Evolutionary conservation across 1,140 invertebrate genomes (phyloP).

Genomic region (Globodera rostochiensis): DNA sequence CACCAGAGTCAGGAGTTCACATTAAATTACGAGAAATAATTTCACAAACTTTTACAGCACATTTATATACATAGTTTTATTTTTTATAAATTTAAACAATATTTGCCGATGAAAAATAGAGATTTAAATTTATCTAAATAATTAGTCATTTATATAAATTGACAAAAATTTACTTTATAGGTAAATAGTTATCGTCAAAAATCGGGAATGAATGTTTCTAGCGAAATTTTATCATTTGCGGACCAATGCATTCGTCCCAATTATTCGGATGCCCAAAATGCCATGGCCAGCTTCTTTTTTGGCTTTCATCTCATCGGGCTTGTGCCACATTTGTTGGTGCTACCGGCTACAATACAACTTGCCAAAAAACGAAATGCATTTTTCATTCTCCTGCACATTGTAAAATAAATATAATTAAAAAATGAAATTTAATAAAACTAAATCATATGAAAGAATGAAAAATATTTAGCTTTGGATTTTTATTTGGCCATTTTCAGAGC

Average conservation of each 20-base stretch:
- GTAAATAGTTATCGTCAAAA: no score
- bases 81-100: no score
- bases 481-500: neutral
- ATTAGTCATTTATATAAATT: no score
- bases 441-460: no score
- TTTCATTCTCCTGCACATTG: neutral
- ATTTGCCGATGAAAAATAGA: no score
- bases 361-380: neutral
- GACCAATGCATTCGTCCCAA: neutral
- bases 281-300: neutral
- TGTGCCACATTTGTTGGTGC: neutral
- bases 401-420: neutral
- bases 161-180: no score
- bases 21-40: no score
- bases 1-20: no score
- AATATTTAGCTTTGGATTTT: neutral
- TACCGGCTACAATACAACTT: neutral
- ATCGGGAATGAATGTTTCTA: neutral
- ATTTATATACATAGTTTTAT: no score
- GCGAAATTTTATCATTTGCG: neutral
- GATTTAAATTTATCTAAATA: no score
- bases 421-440: no score
- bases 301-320: neutral
- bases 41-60: no score
- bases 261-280: neutral